phyloP scores from a whole-genome alignment of 2,113 vertebrate genomes.

The Centropristis striata region DNA sequence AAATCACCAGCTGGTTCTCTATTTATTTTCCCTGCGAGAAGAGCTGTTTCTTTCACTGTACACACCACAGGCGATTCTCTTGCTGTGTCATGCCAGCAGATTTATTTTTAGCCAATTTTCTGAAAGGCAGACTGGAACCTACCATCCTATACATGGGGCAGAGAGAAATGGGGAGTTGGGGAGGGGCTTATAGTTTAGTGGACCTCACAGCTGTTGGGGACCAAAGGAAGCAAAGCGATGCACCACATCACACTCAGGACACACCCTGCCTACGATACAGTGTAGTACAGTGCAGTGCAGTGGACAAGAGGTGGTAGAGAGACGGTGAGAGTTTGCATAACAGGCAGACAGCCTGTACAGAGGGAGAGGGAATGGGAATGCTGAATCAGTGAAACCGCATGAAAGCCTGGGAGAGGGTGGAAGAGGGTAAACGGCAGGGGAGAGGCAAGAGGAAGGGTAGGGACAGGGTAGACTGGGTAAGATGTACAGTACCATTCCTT shows the following conservation, averaged over 20 bases:
- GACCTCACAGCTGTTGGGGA: slow-evolving; percentile 55
- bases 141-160: slow-evolving; percentile 75
- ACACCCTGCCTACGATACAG: slow-evolving; percentile 52
- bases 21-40: slow-evolving; percentile 17
- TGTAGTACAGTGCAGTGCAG: slow-evolving; percentile 53
- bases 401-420: slow-evolving; percentile 68
- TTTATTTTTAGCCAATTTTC: slow-evolving; percentile 68
- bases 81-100: slow-evolving; percentile 79
- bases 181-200: slow-evolving; percentile 37
- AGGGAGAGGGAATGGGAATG: slow-evolving; percentile 64
- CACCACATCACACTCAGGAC: slow-evolving; percentile 53
- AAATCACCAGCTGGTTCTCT: slow-evolving; percentile 15
- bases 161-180: slow-evolving; percentile 46
- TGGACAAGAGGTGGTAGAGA: slow-evolving; percentile 66
- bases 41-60: slow-evolving; percentile 40
- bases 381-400: slow-evolving; percentile 78
- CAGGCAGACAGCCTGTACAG: slow-evolving; percentile 55
- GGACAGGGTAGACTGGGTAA: slow-evolving; percentile 50
- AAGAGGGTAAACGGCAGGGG: slow-evolving; percentile 58
- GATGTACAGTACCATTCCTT: slow-evolving; percentile 37
- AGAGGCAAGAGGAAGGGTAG: slow-evolving; percentile 58
- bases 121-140: slow-evolving; percentile 80
- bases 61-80: slow-evolving; percentile 52
- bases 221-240: slow-evolving; percentile 54
- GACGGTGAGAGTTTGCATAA: slow-evolving; percentile 64